These are phyloP conservation scores for Siniperca knerii DNA, from an alignment of 2,113 vertebrate genomes.

Conservation along the genomic window DNA sequence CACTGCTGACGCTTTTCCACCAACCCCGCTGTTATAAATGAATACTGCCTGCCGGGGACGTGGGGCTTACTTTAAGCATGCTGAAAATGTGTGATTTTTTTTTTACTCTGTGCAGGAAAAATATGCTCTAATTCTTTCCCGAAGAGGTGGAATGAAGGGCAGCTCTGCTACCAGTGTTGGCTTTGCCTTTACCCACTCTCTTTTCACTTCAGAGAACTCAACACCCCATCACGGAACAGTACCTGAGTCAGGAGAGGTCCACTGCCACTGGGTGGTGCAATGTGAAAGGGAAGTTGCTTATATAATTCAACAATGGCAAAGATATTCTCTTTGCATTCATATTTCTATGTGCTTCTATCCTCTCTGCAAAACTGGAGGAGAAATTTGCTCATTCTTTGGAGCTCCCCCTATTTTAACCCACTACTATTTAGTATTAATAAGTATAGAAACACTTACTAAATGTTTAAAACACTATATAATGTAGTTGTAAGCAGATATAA, in stretches of 20 bases:
- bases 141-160: slow-evolving; percentile 14
- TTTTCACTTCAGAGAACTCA: slow-evolving; percentile 40
- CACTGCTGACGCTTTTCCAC: slow-evolving; percentile 63
- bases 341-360: not conserved
- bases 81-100: slow-evolving; percentile 60
- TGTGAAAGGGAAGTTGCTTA: slow-evolving; percentile 12
- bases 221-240: slow-evolving; percentile 18
- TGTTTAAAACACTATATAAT: too few relatives aligned
- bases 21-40: slow-evolving; percentile 52
- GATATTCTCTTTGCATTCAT: not conserved
- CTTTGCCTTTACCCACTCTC: not conserved
- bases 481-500: too few relatives aligned
- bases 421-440: not conserved
- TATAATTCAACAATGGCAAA: not conserved
- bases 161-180: slow-evolving; percentile 5
- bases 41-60: slow-evolving; percentile 24
- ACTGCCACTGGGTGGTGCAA: slow-evolving; percentile 56
- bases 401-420: not conserved
- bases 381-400: not conserved
- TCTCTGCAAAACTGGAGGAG: not conserved
- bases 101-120: slow-evolving; percentile 35
- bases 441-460: not conserved
- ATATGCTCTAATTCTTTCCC: slow-evolving; percentile 39
- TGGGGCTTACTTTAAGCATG: slow-evolving; percentile 31
- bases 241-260: slow-evolving; percentile 1